Conservation (phyloP, 2,888 invertebrate species). For the Rhabditoides inermis region DNA sequence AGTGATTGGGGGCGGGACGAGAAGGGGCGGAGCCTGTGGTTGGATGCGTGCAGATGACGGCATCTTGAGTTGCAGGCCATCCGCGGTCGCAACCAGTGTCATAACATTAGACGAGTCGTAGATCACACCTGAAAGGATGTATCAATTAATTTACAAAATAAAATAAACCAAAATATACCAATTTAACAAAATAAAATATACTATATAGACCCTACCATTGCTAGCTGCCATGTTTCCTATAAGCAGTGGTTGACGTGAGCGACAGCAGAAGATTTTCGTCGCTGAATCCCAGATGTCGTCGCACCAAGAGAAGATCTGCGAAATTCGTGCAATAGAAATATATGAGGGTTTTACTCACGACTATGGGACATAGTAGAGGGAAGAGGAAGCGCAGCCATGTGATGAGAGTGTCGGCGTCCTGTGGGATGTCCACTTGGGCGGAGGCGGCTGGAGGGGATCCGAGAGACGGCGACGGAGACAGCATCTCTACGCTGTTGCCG, state of each 20-base stretch:
- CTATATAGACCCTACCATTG: slow-evolving; percentile 2
- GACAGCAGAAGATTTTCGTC: slow-evolving; percentile 39
- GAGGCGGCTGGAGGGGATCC: too few relatives aligned
- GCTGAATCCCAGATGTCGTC: slow-evolving; percentile 44
- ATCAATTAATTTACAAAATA: too few relatives aligned
- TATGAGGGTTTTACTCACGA: slow-evolving; percentile 23
- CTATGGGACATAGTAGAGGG: slow-evolving; percentile 42
- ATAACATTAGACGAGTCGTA: slow-evolving; percentile 24
- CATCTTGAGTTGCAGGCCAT: slow-evolving; percentile 36
- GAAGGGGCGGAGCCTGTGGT: too few relatives aligned
- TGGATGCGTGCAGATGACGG: too few relatives aligned
- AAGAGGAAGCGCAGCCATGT: slow-evolving; percentile 45
- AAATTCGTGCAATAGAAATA: neutral
- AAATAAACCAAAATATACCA: too few relatives aligned
- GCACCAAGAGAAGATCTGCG: slow-evolving; percentile 39
- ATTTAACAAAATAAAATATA: too few relatives aligned
- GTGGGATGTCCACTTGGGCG: slow-evolving; percentile 20
- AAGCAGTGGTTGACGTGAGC: slow-evolving; percentile 29
- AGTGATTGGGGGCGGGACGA: too few relatives aligned
- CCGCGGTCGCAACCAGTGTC: slow-evolving; percentile 39
- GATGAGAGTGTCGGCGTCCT: slow-evolving; percentile 42
- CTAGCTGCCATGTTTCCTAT: slow-evolving; percentile 18
- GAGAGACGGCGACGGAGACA: too few relatives aligned
- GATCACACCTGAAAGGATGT: neutral
- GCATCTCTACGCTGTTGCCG: slow-evolving; percentile 23